Percentiles rank a stretch among this genome's conserved stretches.
These are phyloP conservation scores for Triops cancriformis DNA, from an alignment of 1,140 invertebrate genomes.

Conservation along the genomic window DNA sequence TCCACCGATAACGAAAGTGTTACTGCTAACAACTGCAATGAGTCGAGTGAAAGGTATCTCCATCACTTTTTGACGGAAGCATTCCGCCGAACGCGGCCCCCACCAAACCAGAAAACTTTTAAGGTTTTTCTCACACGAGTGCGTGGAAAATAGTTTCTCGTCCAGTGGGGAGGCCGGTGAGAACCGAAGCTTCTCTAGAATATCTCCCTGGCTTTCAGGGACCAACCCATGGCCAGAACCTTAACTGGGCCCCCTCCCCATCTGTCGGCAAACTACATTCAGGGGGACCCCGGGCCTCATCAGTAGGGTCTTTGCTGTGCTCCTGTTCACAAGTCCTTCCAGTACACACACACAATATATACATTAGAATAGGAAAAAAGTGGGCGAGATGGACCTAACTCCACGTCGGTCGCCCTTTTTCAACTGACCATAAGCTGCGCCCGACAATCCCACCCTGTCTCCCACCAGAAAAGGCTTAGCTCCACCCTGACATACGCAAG, in stretches of 20 bases:
- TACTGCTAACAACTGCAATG: background rate
- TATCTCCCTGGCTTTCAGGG: background rate
- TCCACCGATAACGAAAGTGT: too few relatives aligned
- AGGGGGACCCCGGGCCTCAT: constrained; percentile 11
- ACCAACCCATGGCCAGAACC: constrained; percentile 12
- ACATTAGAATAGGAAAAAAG: background rate
- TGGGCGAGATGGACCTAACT: too few relatives aligned
- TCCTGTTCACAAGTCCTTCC: constrained; percentile 9
- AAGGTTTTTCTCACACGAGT: background rate
- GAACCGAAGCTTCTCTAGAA: background rate
- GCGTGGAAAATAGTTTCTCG: constrained; percentile 6
- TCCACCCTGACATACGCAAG: too few relatives aligned
- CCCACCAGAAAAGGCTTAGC: too few relatives aligned
- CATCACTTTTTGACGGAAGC: background rate
- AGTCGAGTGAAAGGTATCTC: background rate
- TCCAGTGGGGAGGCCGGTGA: background rate
- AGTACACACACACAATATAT: background rate
- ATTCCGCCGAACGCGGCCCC: background rate
- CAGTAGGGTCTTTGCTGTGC: constrained; percentile 12
- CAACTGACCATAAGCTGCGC: too few relatives aligned
- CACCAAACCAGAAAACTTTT: background rate
- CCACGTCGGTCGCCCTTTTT: too few relatives aligned
- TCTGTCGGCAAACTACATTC: constrained; percentile 9
- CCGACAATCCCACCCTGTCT: too few relatives aligned
- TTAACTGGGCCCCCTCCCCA: constrained; percentile 11